Evolutionary conservation across 1,140 invertebrate genomes (phyloP), one percentile per base, ranked within the genome.

Genomic region (Plectrocnemia conspersa): DNA sequence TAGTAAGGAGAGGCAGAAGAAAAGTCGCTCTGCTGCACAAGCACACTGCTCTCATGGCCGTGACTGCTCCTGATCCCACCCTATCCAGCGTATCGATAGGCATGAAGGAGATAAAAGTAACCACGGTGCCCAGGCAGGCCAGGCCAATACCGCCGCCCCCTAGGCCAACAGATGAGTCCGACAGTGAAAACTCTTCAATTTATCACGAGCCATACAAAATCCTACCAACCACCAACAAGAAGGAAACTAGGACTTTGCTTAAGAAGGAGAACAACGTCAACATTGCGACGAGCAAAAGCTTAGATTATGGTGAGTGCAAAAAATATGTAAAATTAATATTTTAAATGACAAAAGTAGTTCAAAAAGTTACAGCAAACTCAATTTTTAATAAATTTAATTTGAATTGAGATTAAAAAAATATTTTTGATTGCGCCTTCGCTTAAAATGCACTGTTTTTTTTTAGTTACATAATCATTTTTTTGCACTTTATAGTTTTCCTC

Each of bases 21-120:
- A 86, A 87, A 56, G 77, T 80, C 1, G 80, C 81, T 1, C 67
- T 82, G 0, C 74, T 85, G 25, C 83, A 85, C 65, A 86, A 87
- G 60, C 83, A 85, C 64, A 82, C 82, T 5, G 79, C 80, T 0
- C 61, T 80, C 16, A 54, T 56, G 3, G 45, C 40, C 23, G 16
- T 40, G 4, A 45, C 56, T 1, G 41, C 61, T 72, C 3, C 73
- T 70, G 45, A 66, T 69, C 56, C 77, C 56, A 64, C 74, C 64
- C 62, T 70, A 66, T 44, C 74, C 61, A 56, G 67, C 63, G 75
- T 82, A 21, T 81, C 82, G 22, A 83, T 85, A 47, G 82, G 82
- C 64, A 82, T 85, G 74, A 83, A 84, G 59, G 81, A 82, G 57
- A 70, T 82, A 3, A 79, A 82, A 64, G 71, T 81, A 64, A 68